phyloP scores from a whole-genome alignment of 2,113 vertebrate species.

The Pandion haliaetus region DNA sequence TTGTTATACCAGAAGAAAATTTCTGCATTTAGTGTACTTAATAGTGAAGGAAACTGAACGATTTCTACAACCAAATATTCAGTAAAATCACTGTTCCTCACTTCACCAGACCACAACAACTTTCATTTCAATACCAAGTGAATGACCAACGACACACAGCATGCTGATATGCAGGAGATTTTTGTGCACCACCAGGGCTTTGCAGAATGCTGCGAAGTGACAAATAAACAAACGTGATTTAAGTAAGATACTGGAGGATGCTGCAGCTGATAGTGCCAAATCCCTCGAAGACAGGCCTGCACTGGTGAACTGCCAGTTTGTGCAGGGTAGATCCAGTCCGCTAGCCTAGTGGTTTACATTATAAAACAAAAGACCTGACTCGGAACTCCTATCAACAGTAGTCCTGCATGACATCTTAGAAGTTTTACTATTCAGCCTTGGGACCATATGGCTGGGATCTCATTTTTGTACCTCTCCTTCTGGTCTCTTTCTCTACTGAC shows the following conservation, averaged over 20 bases:
- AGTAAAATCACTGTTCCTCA: not conserved
- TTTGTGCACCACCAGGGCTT: not conserved
- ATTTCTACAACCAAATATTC: not conserved
- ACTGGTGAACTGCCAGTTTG: not conserved
- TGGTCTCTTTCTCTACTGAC: not conserved
- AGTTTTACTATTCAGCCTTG: not conserved
- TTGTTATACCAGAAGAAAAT: not conserved
- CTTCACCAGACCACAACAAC: not conserved
- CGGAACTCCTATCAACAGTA: not conserved
- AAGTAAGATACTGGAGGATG: not conserved
- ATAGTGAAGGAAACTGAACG: not conserved
- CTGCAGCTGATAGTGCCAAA: not conserved
- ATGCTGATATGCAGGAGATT: not conserved
- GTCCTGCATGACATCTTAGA: not conserved
- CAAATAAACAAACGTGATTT: not conserved
- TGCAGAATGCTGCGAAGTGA: not conserved
- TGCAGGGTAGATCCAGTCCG: not conserved
- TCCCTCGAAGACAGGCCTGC: not conserved
- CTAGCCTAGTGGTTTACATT: not conserved
- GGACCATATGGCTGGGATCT: not conserved
- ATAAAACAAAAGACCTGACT: not conserved
- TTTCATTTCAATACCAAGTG: not conserved
- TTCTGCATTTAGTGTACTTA: not conserved
- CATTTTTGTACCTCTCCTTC: not conserved
- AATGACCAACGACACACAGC: not conserved